Evolutionary conservation across 2,113 vertebrate genomes (phyloP).

Genomic region (Oncorhynchus masou): DNA sequence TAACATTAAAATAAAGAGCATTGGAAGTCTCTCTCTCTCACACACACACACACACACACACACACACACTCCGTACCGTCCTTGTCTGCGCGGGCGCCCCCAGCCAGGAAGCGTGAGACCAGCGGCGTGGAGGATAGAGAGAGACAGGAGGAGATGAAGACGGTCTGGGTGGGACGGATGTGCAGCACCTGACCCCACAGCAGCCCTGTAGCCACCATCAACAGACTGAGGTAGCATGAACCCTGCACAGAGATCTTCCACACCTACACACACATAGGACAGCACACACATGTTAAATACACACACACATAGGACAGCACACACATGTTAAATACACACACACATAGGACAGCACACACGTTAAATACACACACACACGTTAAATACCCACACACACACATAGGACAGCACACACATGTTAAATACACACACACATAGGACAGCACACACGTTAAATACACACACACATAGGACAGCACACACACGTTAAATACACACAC

Average conservation of each 20-base stretch:
- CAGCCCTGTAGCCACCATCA: constrained; percentile 90
- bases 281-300: too few relatives aligned
- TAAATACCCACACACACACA: background rate
- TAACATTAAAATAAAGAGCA: too few relatives aligned
- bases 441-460: too few relatives aligned
- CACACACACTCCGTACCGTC: constrained; percentile 75
- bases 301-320: too few relatives aligned
- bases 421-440: too few relatives aligned
- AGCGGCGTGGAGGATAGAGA: constrained; percentile 95
- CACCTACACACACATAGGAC: constrained; percentile 71
- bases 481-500: too few relatives aligned
- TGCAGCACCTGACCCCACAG: constrained; percentile 88
- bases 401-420: too few relatives aligned
- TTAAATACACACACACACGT: too few relatives aligned
- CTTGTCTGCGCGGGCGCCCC: constrained; percentile 84
- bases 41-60: background rate
- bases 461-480: too few relatives aligned
- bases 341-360: too few relatives aligned
- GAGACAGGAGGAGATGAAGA: constrained; percentile 93
- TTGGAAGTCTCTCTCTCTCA: too few relatives aligned
- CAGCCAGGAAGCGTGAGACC: constrained; percentile 90
- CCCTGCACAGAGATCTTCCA: constrained; percentile 95
- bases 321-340: too few relatives aligned
- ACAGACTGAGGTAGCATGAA: constrained; percentile 84
- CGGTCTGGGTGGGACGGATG: constrained; percentile 87